A percentile compares a stretch with the other conserved stretches of the same genome.
These are phyloP conservation scores for Drosophila repletoides DNA, from an alignment of 1,140 invertebrate genomes.

Conservation along the genomic window DNA sequence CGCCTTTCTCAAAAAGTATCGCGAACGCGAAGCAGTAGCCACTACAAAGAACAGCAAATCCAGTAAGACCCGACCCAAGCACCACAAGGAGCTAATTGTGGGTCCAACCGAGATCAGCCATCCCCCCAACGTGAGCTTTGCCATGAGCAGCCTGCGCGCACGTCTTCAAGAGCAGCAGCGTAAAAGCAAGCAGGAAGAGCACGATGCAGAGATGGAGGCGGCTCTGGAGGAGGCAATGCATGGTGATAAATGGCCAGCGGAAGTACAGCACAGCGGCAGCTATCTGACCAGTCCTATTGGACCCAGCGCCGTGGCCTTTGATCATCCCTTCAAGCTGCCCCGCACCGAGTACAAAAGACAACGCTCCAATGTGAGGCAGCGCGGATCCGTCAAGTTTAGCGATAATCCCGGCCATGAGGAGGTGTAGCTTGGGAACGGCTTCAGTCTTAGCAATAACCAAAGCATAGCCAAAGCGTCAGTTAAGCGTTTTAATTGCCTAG, in stretches of 20 bases:
- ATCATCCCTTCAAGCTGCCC: constrained; percentile 41
- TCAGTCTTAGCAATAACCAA: constrained; percentile 49
- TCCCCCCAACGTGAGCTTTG: constrained; percentile 31
- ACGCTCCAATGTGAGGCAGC: constrained; percentile 51
- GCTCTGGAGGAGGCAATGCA: constrained; percentile 58
- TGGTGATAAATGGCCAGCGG: constrained; percentile 64
- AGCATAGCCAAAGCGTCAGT: constrained; percentile 56
- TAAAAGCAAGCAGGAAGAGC: constrained; percentile 52
- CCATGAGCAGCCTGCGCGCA: constrained; percentile 61
- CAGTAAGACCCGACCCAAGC: constrained; percentile 40
- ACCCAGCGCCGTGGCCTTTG: constrained; percentile 67
- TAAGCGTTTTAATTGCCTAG: constrained; percentile 45
- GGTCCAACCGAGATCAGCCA: constrained; percentile 5
- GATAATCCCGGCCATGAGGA: constrained; percentile 63
- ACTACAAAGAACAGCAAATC: constrained; percentile 17
- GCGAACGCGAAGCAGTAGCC: constrained; percentile 43
- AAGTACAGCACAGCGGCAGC: constrained; percentile 55
- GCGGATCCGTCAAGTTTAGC: constrained; percentile 61
- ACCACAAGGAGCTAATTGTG: constrained; percentile 35
- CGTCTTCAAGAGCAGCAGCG: constrained; percentile 67
- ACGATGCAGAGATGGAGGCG: constrained; percentile 47
- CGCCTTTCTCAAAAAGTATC: constrained; percentile 57
- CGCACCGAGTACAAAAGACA: constrained; percentile 54
- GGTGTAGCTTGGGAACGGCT: constrained; percentile 13
- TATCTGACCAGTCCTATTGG: constrained; percentile 70